Conservation (phyloP, 2,797 vertebrate genomes). For the Anableps anableps region DNA sequence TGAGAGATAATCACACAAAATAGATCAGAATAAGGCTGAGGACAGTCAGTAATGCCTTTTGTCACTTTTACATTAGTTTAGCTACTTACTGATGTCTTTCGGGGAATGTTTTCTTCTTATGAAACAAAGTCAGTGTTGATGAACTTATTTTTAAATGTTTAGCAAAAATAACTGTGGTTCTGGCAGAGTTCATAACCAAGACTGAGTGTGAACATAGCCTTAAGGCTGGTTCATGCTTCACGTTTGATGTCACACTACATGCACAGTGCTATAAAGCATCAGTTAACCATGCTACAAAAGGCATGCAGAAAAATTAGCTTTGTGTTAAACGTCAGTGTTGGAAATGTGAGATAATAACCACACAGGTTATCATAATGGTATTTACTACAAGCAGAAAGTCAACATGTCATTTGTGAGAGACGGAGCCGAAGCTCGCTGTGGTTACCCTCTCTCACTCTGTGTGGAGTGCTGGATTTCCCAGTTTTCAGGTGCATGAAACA, state of each 20-base stretch:
- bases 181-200: constrained; percentile 30
- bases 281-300: constrained; percentile 18
- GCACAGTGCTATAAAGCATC: constrained; percentile 33
- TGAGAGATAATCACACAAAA: neutral
- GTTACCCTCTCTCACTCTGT: constrained; percentile 14
- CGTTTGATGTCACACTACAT: constrained; percentile 35
- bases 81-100: neutral
- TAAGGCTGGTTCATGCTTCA: constrained; percentile 62
- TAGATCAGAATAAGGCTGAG: constrained; percentile 6
- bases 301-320: constrained; percentile 17
- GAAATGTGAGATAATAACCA: neutral
- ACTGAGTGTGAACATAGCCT: constrained; percentile 46
- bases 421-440: constrained; percentile 26
- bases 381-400: constrained; percentile 39
- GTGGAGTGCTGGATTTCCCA: constrained; percentile 27
- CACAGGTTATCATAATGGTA: neutral
- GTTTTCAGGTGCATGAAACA: constrained; percentile 46
- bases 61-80: neutral
- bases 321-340: neutral
- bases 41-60: neutral
- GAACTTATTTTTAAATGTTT: constrained; percentile 18
- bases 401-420: constrained; percentile 51
- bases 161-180: constrained; percentile 5
- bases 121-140: constrained; percentile 1
- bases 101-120: constrained; percentile 6